phyloP scores from a whole-genome alignment of 2,888 invertebrate species.

The Drosophila koepferae region DNA sequence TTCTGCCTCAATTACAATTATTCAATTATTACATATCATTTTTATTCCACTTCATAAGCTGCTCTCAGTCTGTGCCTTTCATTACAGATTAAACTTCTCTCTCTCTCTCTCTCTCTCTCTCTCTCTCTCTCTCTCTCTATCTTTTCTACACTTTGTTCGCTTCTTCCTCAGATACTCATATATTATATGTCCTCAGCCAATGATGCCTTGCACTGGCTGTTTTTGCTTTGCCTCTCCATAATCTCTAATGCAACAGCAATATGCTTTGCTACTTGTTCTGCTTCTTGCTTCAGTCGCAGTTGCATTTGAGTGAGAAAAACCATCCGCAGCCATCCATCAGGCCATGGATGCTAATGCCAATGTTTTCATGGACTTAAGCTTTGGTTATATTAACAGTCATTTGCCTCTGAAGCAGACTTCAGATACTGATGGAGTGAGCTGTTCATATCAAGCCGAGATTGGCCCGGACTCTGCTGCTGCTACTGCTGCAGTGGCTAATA shows the following conservation, averaged over 20 bases:
- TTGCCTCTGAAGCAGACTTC: conserved; percentile 8
- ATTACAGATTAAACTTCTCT: neutral
- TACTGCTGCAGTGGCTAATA: conserved; percentile 26
- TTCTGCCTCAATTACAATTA: neutral
- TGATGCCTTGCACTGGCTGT: neutral
- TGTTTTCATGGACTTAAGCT: conserved; percentile 19
- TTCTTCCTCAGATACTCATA: neutral
- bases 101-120: neutral
- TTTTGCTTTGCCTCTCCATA: neutral
- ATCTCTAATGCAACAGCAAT: conserved; percentile 2
- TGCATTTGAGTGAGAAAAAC: neutral
- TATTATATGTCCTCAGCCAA: neutral
- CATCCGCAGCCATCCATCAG: conserved; percentile 35
- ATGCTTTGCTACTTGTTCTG: neutral
- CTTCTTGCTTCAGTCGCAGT: neutral
- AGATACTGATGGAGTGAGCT: conserved; percentile 7
- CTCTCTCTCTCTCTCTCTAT: neutral
- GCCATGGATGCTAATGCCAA: conserved; percentile 15
- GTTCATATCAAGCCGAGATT: neutral
- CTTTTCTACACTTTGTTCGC: neutral
- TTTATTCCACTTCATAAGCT: neutral
- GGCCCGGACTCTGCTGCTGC: neutral
- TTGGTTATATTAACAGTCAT: conserved; percentile 21
- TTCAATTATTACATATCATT: neutral
- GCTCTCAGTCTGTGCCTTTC: neutral